phyloP scores from a whole-genome alignment of 2,797 vertebrate species.

The Ctenopoma multispine region DNA sequence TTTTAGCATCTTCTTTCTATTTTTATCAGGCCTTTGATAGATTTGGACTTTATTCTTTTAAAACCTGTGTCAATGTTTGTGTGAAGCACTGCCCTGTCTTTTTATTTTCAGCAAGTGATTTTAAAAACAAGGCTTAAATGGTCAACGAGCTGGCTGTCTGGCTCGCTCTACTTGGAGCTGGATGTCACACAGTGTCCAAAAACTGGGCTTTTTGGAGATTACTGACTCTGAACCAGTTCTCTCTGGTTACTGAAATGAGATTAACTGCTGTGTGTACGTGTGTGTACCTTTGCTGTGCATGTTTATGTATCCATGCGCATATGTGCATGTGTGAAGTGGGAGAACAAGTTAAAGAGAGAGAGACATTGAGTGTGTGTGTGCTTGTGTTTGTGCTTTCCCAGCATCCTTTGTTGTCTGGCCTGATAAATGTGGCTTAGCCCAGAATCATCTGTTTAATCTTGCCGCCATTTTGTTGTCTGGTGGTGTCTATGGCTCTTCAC shows the following conservation, averaged over 20 bases:
- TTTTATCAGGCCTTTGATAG: not conserved
- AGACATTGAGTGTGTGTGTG: not conserved
- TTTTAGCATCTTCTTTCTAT: not conserved
- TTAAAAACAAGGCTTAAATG: constrained; percentile 32
- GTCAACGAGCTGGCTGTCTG: constrained; percentile 44
- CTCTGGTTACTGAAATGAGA: constrained; percentile 83
- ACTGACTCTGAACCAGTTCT: constrained; percentile 83
- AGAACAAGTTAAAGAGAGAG: constrained; percentile 6
- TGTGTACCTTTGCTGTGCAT: constrained; percentile 33
- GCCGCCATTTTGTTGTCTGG: constrained; percentile 80
- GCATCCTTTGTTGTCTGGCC: constrained; percentile 72
- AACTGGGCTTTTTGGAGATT: constrained; percentile 84
- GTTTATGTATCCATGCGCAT: constrained; percentile 37
- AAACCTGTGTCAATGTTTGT: not conserved
- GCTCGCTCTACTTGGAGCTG: constrained; percentile 70
- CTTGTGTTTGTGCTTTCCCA: constrained; percentile 54
- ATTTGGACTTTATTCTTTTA: not conserved
- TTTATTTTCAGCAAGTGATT: constrained; percentile 26
- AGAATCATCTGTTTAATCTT: constrained; percentile 77
- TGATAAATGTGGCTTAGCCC: constrained; percentile 68
- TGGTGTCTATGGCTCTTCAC: constrained; percentile 60
- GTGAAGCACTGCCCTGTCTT: not conserved
- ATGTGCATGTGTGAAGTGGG: constrained; percentile 55
- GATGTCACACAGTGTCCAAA: constrained; percentile 79
- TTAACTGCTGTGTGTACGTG: constrained; percentile 70